phyloP scores from a whole-genome alignment of 2,888 invertebrate genomes.

The Drosophila hamatofila region DNA sequence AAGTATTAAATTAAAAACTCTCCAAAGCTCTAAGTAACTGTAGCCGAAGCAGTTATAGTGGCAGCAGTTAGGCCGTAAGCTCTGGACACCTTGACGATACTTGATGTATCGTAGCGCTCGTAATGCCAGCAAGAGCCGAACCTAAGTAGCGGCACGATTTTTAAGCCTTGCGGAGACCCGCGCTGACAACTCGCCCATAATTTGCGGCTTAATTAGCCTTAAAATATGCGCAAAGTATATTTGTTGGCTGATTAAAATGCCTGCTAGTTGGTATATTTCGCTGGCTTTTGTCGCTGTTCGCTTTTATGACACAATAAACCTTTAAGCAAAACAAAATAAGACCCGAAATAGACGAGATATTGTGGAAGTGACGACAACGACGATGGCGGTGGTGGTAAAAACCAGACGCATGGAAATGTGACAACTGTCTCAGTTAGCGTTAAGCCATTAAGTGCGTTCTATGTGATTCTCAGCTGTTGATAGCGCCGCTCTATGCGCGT shows the following conservation, averaged over 20 bases:
- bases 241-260: slow-evolving; percentile 54
- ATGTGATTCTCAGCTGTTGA: slow-evolving; percentile 15
- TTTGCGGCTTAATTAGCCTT: slow-evolving; percentile 73
- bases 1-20: too few species aligned
- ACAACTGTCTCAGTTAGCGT: slow-evolving; percentile 5
- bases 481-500: slow-evolving; percentile 14
- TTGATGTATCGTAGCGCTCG: slow-evolving; percentile 6
- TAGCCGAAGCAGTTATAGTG: neutral
- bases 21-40: neutral
- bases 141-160: slow-evolving; percentile 16
- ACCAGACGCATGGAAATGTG: slow-evolving; percentile 9
- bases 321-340: slow-evolving; percentile 19
- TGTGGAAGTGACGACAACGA: neutral
- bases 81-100: slow-evolving; percentile 11
- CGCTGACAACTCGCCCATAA: slow-evolving; percentile 65
- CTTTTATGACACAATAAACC: slow-evolving; percentile 49
- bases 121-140: slow-evolving; percentile 6
- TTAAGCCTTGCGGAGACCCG: slow-evolving; percentile 37
- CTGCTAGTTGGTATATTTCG: slow-evolving; percentile 25
- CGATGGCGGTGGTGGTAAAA: neutral
- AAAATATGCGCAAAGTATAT: slow-evolving; percentile 60
- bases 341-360: slow-evolving; percentile 30
- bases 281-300: slow-evolving; percentile 4
- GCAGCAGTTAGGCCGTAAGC: slow-evolving; percentile 20
- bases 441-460: slow-evolving; percentile 12